These are phyloP conservation scores for Ricordea florida DNA, from an alignment of 92 coral and sea anemone species.

Conservation along the genomic window DNA sequence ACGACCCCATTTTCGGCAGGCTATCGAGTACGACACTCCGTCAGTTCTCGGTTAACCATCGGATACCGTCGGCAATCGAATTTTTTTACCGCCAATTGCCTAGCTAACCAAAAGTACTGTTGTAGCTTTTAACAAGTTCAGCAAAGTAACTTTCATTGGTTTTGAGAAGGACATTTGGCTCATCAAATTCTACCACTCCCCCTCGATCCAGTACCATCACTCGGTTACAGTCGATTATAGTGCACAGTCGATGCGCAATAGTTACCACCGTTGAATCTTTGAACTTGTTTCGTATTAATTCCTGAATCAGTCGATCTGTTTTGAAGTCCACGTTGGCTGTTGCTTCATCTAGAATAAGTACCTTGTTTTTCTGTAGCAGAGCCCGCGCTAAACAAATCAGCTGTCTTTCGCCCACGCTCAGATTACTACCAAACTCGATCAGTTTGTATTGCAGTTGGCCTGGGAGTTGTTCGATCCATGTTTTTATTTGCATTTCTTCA, in stretches of 20 bases:
- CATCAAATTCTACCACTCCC: slow-evolving; percentile 37
- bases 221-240: slow-evolving; percentile 20
- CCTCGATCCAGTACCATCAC: slow-evolving; percentile 33
- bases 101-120: background rate
- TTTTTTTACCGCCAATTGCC: background rate
- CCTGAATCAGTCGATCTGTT: slow-evolving; percentile 53
- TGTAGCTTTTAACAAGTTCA: slow-evolving; percentile 13
- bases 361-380: slow-evolving; percentile 32
- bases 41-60: too few relatives aligned
- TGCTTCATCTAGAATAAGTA: slow-evolving; percentile 52
- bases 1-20: too few relatives aligned
- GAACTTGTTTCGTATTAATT: slow-evolving; percentile 44
- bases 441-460: slow-evolving; percentile 30
- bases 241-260: slow-evolving; percentile 46
- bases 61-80: too few relatives aligned
- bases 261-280: slow-evolving; percentile 32
- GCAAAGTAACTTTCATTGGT: slow-evolving; percentile 31
- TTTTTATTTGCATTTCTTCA: slow-evolving; percentile 47
- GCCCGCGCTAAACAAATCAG: slow-evolving; percentile 41
- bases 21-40: too few relatives aligned
- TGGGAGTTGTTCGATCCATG: slow-evolving; percentile 9
- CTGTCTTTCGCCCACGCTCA: slow-evolving; percentile 54
- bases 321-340: slow-evolving; percentile 51
- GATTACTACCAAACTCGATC: slow-evolving; percentile 41
- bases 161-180: slow-evolving; percentile 19